phyloP scores from a whole-genome alignment of 1,140 invertebrate genomes.

The Hesperophylax magnus region DNA sequence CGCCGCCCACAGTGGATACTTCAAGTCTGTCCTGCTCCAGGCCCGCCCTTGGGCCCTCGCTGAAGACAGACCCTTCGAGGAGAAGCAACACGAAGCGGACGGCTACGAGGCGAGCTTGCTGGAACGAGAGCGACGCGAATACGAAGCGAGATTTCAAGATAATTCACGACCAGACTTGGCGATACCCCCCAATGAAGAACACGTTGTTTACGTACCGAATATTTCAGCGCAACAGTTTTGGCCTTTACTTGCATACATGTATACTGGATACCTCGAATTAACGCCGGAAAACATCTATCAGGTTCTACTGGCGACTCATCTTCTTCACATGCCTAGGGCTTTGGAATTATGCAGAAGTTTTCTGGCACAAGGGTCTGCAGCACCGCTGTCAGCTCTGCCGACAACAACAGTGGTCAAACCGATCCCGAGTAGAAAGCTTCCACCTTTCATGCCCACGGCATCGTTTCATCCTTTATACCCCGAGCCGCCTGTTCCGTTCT shows the following conservation, averaged over 20 bases:
- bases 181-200: constrained; percentile 56
- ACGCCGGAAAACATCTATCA: constrained; percentile 81
- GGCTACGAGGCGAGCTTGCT: constrained; percentile 17
- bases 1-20: constrained; percentile 81
- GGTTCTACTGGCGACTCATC: constrained; percentile 80
- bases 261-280: constrained; percentile 81
- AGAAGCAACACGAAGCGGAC: neutral
- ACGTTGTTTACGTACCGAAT: constrained; percentile 70
- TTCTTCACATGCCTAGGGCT: constrained; percentile 82
- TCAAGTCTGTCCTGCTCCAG: constrained; percentile 69
- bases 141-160: too few species aligned
- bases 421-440: constrained; percentile 62
- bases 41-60: constrained; percentile 1
- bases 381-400: constrained; percentile 63
- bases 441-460: constrained; percentile 50
- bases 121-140: constrained; percentile 58
- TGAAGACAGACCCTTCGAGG: neutral
- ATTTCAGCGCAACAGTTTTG: constrained; percentile 80
- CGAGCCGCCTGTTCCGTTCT: constrained; percentile 60
- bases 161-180: too few species aligned
- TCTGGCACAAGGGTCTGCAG: constrained; percentile 27
- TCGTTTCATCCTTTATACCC: constrained; percentile 54
- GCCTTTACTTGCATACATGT: constrained; percentile 82
- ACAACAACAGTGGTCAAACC: constrained; percentile 58
- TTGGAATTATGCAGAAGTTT: constrained; percentile 75